Conservation (phyloP, 2,113 vertebrate genomes). For the Puntigrus tetrazona region DNA sequence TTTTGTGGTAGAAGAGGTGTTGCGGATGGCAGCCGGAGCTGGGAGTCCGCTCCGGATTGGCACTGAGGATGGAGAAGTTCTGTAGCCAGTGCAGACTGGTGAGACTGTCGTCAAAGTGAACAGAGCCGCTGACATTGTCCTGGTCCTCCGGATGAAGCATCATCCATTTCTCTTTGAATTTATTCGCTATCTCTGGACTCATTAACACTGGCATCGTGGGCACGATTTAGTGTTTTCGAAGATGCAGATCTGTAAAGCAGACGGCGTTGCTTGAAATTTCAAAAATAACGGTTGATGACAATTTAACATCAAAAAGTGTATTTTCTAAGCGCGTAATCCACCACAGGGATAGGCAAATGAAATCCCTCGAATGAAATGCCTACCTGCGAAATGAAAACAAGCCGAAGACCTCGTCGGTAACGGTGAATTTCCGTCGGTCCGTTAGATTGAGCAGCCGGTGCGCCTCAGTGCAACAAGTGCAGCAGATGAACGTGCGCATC, state of each 20-base stretch:
- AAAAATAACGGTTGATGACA: constrained; percentile 29
- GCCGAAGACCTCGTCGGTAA: constrained; percentile 7
- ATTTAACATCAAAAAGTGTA: neutral
- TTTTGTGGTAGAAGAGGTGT: constrained; percentile 64
- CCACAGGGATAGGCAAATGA: neutral
- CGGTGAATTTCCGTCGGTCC: constrained; percentile 28
- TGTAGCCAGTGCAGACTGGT: constrained; percentile 87
- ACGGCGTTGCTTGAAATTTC: constrained; percentile 3
- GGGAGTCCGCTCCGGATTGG: constrained; percentile 72
- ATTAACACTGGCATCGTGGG: constrained; percentile 78
- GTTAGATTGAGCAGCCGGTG: constrained; percentile 24
- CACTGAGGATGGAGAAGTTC: constrained; percentile 83
- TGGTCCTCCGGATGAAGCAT: constrained; percentile 69
- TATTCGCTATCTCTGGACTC: constrained; percentile 74
- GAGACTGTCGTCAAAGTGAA: constrained; percentile 80
- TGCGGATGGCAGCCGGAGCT: constrained; percentile 66
- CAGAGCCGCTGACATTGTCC: constrained; percentile 62
- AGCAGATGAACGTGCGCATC: constrained; percentile 17
- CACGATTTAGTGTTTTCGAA: neutral
- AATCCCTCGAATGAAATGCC: neutral
- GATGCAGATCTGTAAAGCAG: constrained; percentile 14
- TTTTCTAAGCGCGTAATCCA: neutral
- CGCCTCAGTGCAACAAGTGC: constrained; percentile 60
- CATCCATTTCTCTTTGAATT: constrained; percentile 76
- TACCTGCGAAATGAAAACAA: constrained; percentile 5